Percentiles rank a stretch among this genome's conserved stretches.
These are phyloP conservation scores for Bombus picipes DNA, from an alignment of 1,140 invertebrate species.

Conservation along the genomic window DNA sequence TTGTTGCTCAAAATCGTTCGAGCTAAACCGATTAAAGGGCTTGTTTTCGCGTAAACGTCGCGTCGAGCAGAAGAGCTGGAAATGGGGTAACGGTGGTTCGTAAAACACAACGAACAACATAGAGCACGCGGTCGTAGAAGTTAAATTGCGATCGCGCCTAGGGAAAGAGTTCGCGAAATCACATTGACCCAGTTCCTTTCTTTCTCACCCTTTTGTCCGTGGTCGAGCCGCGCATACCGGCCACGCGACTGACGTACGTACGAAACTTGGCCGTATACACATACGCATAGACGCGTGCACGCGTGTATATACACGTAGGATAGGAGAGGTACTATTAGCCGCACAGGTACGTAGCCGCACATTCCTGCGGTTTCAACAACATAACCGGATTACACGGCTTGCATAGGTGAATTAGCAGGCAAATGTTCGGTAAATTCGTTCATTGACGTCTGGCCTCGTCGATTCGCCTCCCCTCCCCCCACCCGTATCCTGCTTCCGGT, in stretches of 20 bases:
- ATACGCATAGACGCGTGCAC: neutral
- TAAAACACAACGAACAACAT: neutral
- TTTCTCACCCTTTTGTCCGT: constrained; percentile 30
- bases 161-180: constrained; percentile 29
- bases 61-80: no score
- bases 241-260: no score
- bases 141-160: constrained; percentile 26
- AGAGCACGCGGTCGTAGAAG: neutral
- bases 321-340: constrained; percentile 59
- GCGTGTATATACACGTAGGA: neutral
- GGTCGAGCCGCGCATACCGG: neutral
- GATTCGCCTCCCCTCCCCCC: no score
- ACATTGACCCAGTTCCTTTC: constrained; percentile 12
- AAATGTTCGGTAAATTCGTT: constrained; percentile 74
- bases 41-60: neutral
- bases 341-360: constrained; percentile 57
- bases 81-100: neutral
- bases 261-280: neutral
- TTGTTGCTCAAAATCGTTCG: no score
- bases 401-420: constrained; percentile 74
- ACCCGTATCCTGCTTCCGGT: constrained; percentile 30
- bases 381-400: constrained; percentile 73
- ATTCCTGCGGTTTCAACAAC: constrained; percentile 67
- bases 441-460: constrained; percentile 40
- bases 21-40: neutral